These are phyloP conservation scores for Chauna torquata DNA, from an alignment of 2,113 vertebrate species.

Conservation along the genomic window DNA sequence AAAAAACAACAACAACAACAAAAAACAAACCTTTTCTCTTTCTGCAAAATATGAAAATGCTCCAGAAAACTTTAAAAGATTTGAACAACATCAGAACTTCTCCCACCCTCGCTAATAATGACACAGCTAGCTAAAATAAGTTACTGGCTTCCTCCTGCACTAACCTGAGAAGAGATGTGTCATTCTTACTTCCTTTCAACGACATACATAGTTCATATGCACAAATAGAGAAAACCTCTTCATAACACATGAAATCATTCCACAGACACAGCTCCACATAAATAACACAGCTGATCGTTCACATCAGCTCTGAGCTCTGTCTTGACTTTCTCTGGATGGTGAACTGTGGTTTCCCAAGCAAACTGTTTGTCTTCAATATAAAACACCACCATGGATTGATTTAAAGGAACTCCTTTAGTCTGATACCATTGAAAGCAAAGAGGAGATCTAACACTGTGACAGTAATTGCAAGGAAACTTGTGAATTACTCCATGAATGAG, in stretches of 20 bases:
- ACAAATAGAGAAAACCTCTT: neutral
- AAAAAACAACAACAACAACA: too few species aligned
- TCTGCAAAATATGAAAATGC: neutral
- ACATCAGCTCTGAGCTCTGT: neutral
- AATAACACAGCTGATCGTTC: neutral
- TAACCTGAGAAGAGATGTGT: neutral
- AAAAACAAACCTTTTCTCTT: neutral
- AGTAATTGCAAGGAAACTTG: neutral
- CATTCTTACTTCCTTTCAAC: neutral
- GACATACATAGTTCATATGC: accelerated
- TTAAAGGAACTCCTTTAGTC: neutral
- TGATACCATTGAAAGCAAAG: neutral
- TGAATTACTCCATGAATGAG: neutral
- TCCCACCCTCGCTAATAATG: neutral
- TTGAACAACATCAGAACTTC: neutral
- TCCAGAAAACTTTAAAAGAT: neutral
- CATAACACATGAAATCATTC: neutral
- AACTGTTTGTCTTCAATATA: neutral
- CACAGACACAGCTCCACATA: neutral
- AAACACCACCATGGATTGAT: neutral
- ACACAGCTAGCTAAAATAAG: neutral
- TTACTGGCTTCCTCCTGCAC: neutral
- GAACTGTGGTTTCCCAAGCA: neutral
- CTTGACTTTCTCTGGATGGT: neutral
- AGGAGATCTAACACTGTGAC: neutral